Base-by-base conservation (phyloP, 2,113 vertebrate genomes). In the Rhineura floridana region DNA sequence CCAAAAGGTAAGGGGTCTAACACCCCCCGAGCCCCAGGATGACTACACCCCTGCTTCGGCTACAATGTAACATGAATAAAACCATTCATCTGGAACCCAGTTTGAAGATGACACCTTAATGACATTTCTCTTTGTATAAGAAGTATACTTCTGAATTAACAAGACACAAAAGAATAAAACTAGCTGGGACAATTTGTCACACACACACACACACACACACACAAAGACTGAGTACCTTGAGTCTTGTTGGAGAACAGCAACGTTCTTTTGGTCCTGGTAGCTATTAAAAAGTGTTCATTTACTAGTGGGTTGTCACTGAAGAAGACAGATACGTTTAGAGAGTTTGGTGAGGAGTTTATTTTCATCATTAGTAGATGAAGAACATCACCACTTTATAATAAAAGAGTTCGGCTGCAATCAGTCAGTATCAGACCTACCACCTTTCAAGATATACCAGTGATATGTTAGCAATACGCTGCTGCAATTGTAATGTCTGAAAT, bases 91-190 rank as follows among this genome's bases (percentile, higher is more conserved):
- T 36, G 33, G 12, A 78, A 46, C 15, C 52, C 44, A 75, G 21
- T 87, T 62, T 21, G 19, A 70, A 84, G 39, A 72, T 79, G 72
- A 89, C 78, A 62, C 36, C 44, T 48, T 52, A 39, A n/a, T n/a
- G 55, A 52, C n/a, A 59, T 70, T 85, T 85, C 19, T 30, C 78
- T 62, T 87, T 59, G 9, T 46, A 80, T 39, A 72, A 85, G n/a
- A 81, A 36, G 67, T 46, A 59, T 46, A 7, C 50, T 59, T 88
- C 83, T 79, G 86, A 91, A 92, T 12, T 23, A 50, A 9, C 76
- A 89, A 62, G 75, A 23, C 50, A 62, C 39, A 62, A 62, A 72
- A 72, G 67, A 80, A 72, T 85, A 89, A 72, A 89, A 80, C 42
- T 39, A 85, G 77, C 50, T 62, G 65, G 44, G 72, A 48, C 52